Evolutionary conservation across 2,797 vertebrate species (phyloP).

Genomic region (Saxicola maurus): DNA sequence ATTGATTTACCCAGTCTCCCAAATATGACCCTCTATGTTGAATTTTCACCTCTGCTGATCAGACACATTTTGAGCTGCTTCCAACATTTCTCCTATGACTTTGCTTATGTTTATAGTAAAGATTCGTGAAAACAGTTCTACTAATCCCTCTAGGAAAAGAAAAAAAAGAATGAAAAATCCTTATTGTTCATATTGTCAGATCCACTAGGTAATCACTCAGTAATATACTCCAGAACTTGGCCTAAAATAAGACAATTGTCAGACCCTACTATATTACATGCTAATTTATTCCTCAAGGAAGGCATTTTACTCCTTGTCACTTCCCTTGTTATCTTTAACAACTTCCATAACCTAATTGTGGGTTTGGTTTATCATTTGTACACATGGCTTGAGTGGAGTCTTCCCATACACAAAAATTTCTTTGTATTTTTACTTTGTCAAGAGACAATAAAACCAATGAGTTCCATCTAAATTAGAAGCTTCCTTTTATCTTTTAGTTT

Average conservation of each 20-base stretch:
- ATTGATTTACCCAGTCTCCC: background rate
- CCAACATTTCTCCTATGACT: background rate
- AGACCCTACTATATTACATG: background rate
- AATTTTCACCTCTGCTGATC: background rate
- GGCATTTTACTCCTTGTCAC: background rate
- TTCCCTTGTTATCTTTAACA: background rate
- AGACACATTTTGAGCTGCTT: background rate
- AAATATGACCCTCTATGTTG: background rate
- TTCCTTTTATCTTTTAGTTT: background rate
- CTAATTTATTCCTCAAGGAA: background rate
- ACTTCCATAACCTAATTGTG: background rate
- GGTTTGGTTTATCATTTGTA: background rate
- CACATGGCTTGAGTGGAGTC: background rate
- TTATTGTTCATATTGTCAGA: background rate
- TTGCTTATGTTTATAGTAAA: background rate
- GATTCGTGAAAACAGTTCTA: background rate
- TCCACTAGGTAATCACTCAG: background rate
- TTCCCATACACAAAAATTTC: background rate
- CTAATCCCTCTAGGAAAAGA: background rate
- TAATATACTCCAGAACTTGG: background rate
- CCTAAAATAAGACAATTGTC: background rate
- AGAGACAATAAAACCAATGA: background rate
- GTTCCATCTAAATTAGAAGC: background rate
- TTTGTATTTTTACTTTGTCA: background rate
- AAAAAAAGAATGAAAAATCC: background rate